Percentiles rank a stretch among this genome's conserved stretches.
These are phyloP conservation scores for Chionomys nivalis DNA, from an alignment of 2,113 vertebrate species.

Conservation along the genomic window DNA sequence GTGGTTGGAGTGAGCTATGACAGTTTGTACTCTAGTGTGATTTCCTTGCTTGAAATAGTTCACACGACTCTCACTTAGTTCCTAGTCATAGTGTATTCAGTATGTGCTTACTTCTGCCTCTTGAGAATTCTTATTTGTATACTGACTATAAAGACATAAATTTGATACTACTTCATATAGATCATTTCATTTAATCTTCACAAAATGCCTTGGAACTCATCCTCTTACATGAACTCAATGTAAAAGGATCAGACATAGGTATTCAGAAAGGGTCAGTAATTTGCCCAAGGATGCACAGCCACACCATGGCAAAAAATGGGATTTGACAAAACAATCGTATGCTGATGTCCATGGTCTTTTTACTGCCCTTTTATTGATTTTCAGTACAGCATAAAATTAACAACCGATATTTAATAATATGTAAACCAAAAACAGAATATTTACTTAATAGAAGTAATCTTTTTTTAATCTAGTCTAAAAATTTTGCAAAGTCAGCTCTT, in stretches of 20 bases:
- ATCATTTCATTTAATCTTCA: background rate
- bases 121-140: slow-evolving; percentile 9
- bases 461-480: background rate
- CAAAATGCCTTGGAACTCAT: background rate
- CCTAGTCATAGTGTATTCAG: background rate
- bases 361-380: background rate
- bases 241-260: background rate
- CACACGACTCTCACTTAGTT: background rate
- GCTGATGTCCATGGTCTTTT: background rate
- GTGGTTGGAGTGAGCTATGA: background rate
- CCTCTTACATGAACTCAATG: background rate
- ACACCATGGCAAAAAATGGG: background rate
- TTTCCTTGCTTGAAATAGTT: background rate
- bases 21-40: background rate
- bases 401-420: background rate
- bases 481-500: background rate
- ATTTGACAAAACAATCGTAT: background rate
- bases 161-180: slow-evolving; percentile 14
- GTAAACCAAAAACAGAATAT: background rate
- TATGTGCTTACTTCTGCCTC: background rate
- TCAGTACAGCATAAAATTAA: background rate
- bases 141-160: background rate
- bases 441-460: slow-evolving; percentile 23
- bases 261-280: slow-evolving; percentile 1
- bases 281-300: background rate